A percentile compares a stretch with the other conserved stretches of the same genome.
Evolutionary conservation across 2,113 vertebrate species (phyloP).

Genomic region (Atrichornis clamosus): DNA sequence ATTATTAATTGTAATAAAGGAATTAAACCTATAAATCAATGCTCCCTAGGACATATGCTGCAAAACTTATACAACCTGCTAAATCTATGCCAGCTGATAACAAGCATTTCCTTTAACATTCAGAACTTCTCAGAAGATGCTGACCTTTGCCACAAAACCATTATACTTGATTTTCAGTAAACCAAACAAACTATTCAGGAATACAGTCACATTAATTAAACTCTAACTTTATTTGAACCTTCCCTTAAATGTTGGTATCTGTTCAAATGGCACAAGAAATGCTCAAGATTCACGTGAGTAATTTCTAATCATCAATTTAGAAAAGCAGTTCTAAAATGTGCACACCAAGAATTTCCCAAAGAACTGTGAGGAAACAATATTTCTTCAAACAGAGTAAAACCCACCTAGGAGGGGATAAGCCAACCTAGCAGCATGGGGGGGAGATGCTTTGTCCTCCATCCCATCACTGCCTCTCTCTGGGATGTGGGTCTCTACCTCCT

Average conservation of each 20-base stretch:
- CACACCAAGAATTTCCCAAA: background rate
- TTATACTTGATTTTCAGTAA: background rate
- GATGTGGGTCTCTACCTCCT: background rate
- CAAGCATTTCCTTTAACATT: background rate
- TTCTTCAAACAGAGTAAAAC: background rate
- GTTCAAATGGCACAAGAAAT: background rate
- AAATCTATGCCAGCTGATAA: background rate
- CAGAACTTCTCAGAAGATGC: background rate
- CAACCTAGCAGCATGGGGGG: background rate
- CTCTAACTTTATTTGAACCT: background rate
- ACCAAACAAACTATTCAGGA: background rate
- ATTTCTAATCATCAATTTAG: background rate
- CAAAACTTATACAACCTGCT: background rate
- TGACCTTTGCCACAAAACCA: background rate
- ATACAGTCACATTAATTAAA: background rate
- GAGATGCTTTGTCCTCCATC: background rate
- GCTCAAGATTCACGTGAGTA: background rate
- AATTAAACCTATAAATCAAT: background rate
- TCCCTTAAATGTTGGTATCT: background rate
- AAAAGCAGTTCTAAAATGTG: background rate
- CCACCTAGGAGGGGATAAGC: background rate
- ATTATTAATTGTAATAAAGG: background rate
- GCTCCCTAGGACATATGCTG: background rate
- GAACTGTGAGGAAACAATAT: background rate
- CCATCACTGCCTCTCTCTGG: accelerated